Conservation (phyloP, 1,140 invertebrate species). For the Macrobrachium nipponense region DNA sequence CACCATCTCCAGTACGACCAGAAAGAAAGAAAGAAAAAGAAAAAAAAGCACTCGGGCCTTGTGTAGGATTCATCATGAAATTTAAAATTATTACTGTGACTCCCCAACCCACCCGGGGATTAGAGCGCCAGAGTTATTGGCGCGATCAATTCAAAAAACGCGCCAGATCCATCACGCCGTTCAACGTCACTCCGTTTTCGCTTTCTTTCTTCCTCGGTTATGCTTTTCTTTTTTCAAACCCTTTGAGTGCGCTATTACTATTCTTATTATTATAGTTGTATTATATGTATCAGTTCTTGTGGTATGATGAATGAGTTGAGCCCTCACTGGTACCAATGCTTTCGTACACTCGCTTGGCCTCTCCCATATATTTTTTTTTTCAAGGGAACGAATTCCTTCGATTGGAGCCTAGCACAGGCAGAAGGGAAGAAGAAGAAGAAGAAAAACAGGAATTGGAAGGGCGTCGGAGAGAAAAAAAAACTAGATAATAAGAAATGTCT, state of each 20-base stretch:
- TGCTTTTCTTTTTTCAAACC: too few relatives aligned
- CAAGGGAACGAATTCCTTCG: too few relatives aligned
- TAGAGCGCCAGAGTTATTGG: slow-evolving; percentile 19
- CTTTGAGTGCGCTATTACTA: too few relatives aligned
- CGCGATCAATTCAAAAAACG: slow-evolving; percentile 15
- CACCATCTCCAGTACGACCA: neutral
- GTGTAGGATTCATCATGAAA: slow-evolving; percentile 40
- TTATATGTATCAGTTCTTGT: too few relatives aligned
- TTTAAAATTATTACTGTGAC: slow-evolving; percentile 56
- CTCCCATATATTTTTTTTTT: too few relatives aligned
- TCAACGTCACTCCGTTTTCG: too few relatives aligned
- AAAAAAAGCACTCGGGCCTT: neutral
- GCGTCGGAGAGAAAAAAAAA: neutral
- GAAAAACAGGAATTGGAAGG: neutral
- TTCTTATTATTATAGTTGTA: too few relatives aligned
- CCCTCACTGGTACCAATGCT: too few relatives aligned
- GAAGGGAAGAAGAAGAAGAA: neutral
- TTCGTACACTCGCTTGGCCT: too few relatives aligned
- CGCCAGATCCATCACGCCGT: neutral
- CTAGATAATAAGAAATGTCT: slow-evolving; percentile 6
- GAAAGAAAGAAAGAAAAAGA: neutral
- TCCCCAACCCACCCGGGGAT: slow-evolving; percentile 42
- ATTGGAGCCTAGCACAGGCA: too few relatives aligned
- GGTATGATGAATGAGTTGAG: too few relatives aligned
- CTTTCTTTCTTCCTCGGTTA: too few relatives aligned